Percentiles rank a stretch among this genome's conserved stretches.
Conservation (phyloP, 2,797 vertebrate species). For the Staurois parvus region DNA sequence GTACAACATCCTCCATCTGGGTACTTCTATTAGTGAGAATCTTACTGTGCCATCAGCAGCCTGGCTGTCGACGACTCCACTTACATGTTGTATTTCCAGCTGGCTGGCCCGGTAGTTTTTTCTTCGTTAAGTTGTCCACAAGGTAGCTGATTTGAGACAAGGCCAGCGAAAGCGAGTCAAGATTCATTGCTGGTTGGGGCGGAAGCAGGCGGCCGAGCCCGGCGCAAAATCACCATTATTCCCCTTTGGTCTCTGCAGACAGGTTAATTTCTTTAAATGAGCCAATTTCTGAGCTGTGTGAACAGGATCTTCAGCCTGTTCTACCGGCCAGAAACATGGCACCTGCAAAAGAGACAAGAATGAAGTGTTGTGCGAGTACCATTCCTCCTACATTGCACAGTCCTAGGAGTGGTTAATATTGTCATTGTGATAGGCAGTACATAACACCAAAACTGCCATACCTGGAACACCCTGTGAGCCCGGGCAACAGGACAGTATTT, state of each 20-base stretch:
- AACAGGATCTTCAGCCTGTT: slow-evolving; percentile 76
- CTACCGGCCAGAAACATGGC: slow-evolving; percentile 86
- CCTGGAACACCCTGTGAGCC: too few relatives aligned
- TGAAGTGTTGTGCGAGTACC: too few relatives aligned
- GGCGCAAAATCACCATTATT: slow-evolving; percentile 99
- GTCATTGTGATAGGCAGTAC: too few relatives aligned
- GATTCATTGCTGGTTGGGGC: slow-evolving; percentile 99
- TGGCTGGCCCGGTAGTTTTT: slow-evolving; percentile 99
- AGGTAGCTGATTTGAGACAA: slow-evolving; percentile 99
- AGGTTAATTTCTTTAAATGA: slow-evolving; percentile 92
- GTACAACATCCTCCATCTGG: too few relatives aligned
- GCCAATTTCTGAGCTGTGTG: slow-evolving; percentile 80
- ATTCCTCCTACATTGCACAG: too few relatives aligned
- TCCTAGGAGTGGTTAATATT: too few relatives aligned
- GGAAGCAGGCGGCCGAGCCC: slow-evolving; percentile 99
- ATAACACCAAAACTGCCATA: too few relatives aligned
- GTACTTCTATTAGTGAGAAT: too few relatives aligned
- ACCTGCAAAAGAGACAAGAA: slow-evolving; percentile 77
- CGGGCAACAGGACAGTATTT: too few relatives aligned
- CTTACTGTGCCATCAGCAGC: not conserved
- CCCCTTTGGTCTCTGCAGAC: slow-evolving; percentile 99
- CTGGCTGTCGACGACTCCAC: slow-evolving; percentile 66
- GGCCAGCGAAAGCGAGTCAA: slow-evolving; percentile 99
- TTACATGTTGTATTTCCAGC: slow-evolving; percentile 99
- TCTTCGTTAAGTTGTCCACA: slow-evolving; percentile 99